These are phyloP conservation scores for Myotis planiceps DNA, from an alignment of 2,797 vertebrate species.

Conservation along the genomic window DNA sequence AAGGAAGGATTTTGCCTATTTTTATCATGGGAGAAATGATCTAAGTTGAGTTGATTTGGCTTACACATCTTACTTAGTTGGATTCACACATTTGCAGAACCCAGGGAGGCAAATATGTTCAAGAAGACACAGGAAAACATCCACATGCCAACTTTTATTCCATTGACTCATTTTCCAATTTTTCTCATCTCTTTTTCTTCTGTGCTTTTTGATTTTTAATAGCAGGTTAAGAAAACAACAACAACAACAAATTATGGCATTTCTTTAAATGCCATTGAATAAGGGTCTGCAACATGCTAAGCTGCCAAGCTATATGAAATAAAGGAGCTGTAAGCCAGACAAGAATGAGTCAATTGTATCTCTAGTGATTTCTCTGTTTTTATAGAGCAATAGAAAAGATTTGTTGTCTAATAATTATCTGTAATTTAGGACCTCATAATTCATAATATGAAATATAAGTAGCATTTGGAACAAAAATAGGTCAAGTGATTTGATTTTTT, in stretches of 20 bases:
- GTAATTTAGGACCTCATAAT: conserved; percentile 14
- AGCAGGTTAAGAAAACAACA: not conserved
- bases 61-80: not conserved
- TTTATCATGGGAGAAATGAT: not conserved
- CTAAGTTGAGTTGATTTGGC: not conserved
- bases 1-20: not conserved
- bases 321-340: not conserved
- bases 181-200: not conserved
- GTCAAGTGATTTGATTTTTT: not conserved
- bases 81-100: not conserved
- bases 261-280: not conserved
- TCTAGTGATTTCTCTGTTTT: not conserved
- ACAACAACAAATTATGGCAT: not conserved
- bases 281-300: not conserved
- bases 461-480: not conserved
- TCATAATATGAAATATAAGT: not conserved
- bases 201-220: conserved; percentile 7
- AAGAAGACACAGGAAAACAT: not conserved
- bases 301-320: not conserved
- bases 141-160: not conserved
- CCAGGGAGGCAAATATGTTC: conserved; percentile 27
- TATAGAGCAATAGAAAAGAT: not conserved
- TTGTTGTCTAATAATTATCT: not conserved
- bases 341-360: not conserved
- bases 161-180: not conserved